A percentile compares a stretch with the other conserved stretches of the same genome.
phyloP scores from a whole-genome alignment of 2,113 vertebrate genomes.

The Blennius ocellaris region DNA sequence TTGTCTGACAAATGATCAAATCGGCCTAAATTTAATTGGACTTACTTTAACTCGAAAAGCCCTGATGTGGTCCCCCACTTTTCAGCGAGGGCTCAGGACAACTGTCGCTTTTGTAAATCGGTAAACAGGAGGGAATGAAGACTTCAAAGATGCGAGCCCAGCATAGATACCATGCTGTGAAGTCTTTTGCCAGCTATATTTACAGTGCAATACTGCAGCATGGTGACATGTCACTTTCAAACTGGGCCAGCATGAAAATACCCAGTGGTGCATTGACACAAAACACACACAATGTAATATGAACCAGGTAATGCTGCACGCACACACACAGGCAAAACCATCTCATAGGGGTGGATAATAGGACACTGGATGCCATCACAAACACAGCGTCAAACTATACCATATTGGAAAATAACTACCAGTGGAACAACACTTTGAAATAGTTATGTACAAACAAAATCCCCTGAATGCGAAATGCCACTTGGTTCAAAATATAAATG shows the following conservation, averaged over 20 bases:
- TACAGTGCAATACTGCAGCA: slow-evolving; percentile 31
- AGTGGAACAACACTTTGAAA: neutral
- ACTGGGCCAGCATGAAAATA: slow-evolving; percentile 7
- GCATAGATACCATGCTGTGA: slow-evolving; percentile 5
- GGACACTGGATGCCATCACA: neutral
- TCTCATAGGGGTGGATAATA: slow-evolving; percentile 1
- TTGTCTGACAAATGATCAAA: neutral
- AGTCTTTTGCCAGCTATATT: slow-evolving; percentile 46
- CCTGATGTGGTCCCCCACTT: no score
- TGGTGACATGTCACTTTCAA: slow-evolving; percentile 12
- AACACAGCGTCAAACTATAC: neutral
- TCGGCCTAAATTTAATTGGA: no score
- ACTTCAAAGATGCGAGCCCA: slow-evolving; percentile 26
- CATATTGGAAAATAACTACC: neutral
- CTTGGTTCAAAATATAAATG: no score
- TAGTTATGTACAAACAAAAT: neutral
- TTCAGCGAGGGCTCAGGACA: neutral
- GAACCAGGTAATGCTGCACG: slow-evolving; percentile 28
- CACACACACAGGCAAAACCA: slow-evolving; percentile 3
- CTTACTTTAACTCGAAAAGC: slow-evolving; percentile 1
- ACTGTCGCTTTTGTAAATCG: slow-evolving; percentile 9
- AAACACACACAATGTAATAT: slow-evolving; percentile 26
- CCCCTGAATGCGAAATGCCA: neutral
- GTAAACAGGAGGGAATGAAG: slow-evolving; percentile 10
- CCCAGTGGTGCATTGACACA: neutral